Evolutionary conservation across 2,888 invertebrate species (phyloP), one percentile per base, ranked within the genome.

Genomic region (Drosophila incognita): DNA sequence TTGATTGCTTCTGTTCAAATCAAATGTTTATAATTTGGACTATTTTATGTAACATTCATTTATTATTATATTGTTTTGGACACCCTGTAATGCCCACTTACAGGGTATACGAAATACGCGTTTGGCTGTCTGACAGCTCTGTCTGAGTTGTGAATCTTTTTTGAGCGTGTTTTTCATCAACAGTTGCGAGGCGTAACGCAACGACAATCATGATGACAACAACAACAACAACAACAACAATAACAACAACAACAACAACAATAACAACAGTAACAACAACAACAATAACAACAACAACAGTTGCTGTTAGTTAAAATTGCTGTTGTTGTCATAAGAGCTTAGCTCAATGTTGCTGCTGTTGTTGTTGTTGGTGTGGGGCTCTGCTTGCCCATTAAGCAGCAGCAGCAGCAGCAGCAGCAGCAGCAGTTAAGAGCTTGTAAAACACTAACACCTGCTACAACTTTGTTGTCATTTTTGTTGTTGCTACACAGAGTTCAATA

Each of bases 371-470:
- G 46, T 53, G 63, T 35, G 59, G 54, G 68, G 10, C 58, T 67
- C 33, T 69, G 71, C 51, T 74, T 79, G 70, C 65, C 74, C 72
- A 89, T 85, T 87, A 89, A 70, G 84, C 71, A 57, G 89, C 71
- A 70, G 83, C 88, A 67, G 84, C 24, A 24, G 2, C 35, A 13
- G 13, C 35, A 1, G 13, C 13, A 64, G 82, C 77, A 57, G 87
- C 73, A 69, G 83, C 89, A 88, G 83, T 84, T 84, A 84, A 88
- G 89, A 83, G 89, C 87, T 89, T 85, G 84, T 85, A 87, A 89
- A 89, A 83, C 89, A 85, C 79, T 66, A 79, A 81, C 89, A 85
- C 84, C 89, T 85, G 84, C 89, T 74, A 81, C 84, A 89, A 81
- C 61, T 71, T 51, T 58, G 48, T 33, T 74, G 61, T n/a, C 46